Evolutionary conservation across 2,797 vertebrate species (phyloP).

Genomic region (Bucorvus abyssinicus): DNA sequence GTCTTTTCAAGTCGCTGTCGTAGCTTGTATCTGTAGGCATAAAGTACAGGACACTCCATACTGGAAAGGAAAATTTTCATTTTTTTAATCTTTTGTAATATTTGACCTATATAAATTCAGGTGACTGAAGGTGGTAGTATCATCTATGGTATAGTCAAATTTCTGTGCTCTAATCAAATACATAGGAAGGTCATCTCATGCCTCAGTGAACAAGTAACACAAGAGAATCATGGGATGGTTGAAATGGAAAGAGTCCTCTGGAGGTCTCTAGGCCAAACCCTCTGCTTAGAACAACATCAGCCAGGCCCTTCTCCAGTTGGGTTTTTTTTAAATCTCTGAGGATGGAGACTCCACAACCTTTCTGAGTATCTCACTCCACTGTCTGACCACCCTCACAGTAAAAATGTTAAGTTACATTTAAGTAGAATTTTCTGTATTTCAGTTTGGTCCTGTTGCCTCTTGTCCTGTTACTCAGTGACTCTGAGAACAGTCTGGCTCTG

Average conservation of each 20-base stretch:
- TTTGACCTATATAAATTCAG: background rate
- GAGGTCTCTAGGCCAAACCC: background rate
- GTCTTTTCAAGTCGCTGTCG: background rate
- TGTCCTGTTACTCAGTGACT: background rate
- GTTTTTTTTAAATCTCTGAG: background rate
- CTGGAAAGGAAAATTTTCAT: background rate
- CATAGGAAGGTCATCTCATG: background rate
- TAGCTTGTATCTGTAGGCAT: background rate
- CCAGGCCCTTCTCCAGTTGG: background rate
- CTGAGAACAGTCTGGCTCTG: background rate
- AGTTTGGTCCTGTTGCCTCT: background rate
- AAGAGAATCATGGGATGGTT: background rate
- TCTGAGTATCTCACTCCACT: background rate
- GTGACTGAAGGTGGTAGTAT: background rate
- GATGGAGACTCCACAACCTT: background rate
- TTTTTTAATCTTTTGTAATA: background rate
- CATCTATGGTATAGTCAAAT: background rate
- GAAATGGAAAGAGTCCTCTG: background rate
- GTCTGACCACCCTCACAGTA: background rate
- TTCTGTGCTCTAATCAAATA: background rate
- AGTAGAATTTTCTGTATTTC: background rate
- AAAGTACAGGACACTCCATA: background rate
- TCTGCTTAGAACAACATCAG: background rate
- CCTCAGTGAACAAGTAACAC: background rate
- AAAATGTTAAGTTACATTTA: background rate